phyloP scores from a whole-genome alignment of 2,113 vertebrate genomes.

The Sceloporus undulatus region DNA sequence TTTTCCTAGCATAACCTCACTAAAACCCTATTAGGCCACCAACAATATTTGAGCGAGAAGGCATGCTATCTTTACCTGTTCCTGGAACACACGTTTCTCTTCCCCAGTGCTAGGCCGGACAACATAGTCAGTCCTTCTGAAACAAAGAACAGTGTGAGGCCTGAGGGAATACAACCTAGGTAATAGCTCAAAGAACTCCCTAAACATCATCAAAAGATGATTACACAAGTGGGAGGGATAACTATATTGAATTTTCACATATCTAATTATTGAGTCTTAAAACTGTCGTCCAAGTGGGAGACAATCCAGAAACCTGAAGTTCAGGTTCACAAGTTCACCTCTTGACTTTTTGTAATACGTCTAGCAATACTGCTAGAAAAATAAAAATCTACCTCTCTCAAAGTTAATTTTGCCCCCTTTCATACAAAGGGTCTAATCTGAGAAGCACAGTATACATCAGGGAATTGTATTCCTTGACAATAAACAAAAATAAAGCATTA shows the following conservation, averaged over 20 bases:
- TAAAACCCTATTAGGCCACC: neutral
- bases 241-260: neutral
- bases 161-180: constrained; percentile 1
- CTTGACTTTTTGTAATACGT: neutral
- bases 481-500: no score
- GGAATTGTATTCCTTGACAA: no score
- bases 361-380: neutral
- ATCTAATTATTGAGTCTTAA: neutral
- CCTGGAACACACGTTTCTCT: constrained; percentile 95
- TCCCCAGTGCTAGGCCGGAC: constrained; percentile 97
- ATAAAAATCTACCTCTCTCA: neutral
- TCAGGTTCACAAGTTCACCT: neutral
- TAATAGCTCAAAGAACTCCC: neutral
- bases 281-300: neutral
- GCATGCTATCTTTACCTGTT: constrained; percentile 85
- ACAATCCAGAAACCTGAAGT: neutral
- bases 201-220: neutral
- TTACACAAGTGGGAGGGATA: neutral
- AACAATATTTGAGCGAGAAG: neutral
- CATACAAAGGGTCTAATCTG: no score
- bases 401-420: no score
- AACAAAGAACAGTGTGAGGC: constrained; percentile 62
- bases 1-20: fast-evolving
- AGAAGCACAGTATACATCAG: no score
- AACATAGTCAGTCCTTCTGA: constrained; percentile 96